Conservation (phyloP, 2,797 vertebrate species). For the Rhinichthys osculus region DNA sequence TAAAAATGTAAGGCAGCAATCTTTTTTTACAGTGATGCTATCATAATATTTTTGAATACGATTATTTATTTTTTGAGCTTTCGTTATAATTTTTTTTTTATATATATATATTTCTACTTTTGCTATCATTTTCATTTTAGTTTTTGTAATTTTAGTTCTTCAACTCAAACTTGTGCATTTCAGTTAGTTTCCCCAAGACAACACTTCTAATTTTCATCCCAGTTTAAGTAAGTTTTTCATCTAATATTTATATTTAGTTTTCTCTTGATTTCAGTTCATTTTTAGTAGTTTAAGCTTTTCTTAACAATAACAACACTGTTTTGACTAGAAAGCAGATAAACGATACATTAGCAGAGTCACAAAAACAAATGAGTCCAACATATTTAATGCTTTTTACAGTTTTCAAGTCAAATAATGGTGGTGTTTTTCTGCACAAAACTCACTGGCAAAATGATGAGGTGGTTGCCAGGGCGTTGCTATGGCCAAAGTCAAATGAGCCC, state of each 20-base stretch:
- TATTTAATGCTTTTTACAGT: neutral
- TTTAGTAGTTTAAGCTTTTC: neutral
- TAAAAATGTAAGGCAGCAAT: too few relatives aligned
- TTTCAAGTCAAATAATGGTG: neutral
- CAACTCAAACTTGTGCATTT: neutral
- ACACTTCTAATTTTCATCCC: neutral
- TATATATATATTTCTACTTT: neutral
- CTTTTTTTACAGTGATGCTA: neutral
- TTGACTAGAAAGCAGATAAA: neutral
- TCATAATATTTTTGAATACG: neutral
- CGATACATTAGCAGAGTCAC: neutral
- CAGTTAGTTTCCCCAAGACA: neutral
- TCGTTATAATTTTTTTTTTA: neutral
- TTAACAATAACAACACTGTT: neutral
- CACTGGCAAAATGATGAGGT: neutral
- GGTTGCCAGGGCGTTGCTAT: too few relatives aligned
- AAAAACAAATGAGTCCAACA: neutral
- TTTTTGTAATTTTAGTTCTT: neutral
- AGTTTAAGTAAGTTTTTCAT: too few relatives aligned
- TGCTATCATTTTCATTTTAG: too few relatives aligned
- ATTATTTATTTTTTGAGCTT: neutral
- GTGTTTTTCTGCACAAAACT: neutral
- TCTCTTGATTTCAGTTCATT: too few relatives aligned
- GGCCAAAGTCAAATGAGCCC: too few relatives aligned
- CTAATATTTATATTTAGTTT: neutral